Base-by-base conservation (phyloP, 2,888 invertebrate species). In the Mechanitis mazaeus region DNA sequence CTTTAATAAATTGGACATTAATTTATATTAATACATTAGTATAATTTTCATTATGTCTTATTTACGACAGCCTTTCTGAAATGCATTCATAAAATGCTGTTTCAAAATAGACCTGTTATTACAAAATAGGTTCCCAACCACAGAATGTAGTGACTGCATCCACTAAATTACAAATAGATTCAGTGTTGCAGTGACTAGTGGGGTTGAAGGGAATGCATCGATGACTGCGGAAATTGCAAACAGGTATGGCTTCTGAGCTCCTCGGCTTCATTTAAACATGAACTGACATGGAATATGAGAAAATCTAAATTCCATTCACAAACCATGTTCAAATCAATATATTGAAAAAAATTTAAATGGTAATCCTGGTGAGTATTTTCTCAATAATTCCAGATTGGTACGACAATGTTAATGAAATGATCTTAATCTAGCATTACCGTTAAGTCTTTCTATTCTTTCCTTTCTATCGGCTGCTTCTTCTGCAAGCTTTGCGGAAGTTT, bases 381-480 rank as follows among this genome's bases (percentile, higher is more conserved):
- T 3, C 35, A 35, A 6, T 6, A 5, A 5, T 2, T 35, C 35
- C 35, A 35, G 6, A 35, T 35, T 47, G 6, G 47, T 0, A n/a
- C n/a, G n/a, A 47, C 3, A 20, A 47, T 47, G 47, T 20, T 50
- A 31, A 50, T 56, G 12, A 1, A 31, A 50, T 56, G 12, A 1
- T 31, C 6, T 54, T 57, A 56, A 80, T 11, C 11, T 28, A 33
- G 42, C 3, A 58, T 81, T 90, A 96, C 97, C 95, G 85, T 95
- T 96, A 69, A 97, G 92, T 78, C 96, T 92, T 77, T 96, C 96
- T 91, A 96, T 94, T 78, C 96, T 92, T 75, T 97, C 96, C 75
- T 94, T 91, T 69, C 94, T 93, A 74, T 95, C 95, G 61, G 95
- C 95, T 20, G 96, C 96, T 79, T 97, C 97, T 76, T 97, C 97